Conservation (phyloP, 2,797 vertebrate species). For the Dermochelys coriacea region DNA sequence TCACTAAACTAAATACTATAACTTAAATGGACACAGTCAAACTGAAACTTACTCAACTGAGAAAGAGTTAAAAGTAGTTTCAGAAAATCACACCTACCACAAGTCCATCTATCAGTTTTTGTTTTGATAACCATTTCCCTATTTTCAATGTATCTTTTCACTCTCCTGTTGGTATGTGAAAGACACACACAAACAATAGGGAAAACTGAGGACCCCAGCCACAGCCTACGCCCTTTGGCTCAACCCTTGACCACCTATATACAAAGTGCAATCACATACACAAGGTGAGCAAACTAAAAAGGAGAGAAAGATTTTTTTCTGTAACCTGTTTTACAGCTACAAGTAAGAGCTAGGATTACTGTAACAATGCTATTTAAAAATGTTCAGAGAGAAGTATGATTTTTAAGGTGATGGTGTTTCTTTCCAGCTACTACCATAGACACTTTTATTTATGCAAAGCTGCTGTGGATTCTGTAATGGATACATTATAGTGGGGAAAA, state of each 20-base stretch:
- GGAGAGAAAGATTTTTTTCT: not conserved
- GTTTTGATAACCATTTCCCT: not conserved
- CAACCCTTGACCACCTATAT: not conserved
- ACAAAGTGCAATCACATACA: not conserved
- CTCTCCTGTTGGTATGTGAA: not conserved
- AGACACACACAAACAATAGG: slow-evolving; percentile 20
- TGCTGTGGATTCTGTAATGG: rapidly evolving
- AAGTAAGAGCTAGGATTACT: not conserved
- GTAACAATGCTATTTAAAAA: not conserved
- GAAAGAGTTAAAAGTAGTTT: not conserved
- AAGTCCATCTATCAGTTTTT: not conserved
- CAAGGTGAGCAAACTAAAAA: not conserved
- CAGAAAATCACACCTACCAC: not conserved
- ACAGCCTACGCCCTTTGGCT: slow-evolving; percentile 16
- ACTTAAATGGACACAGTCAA: not conserved
- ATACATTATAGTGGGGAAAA: rapidly evolving
- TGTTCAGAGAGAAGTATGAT: not conserved
- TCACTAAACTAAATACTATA: not conserved
- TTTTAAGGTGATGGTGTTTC: not conserved
- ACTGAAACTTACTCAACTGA: not conserved
- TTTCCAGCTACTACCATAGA: not conserved
- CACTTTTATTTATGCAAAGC: not conserved
- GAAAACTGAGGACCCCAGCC: slow-evolving; percentile 13
- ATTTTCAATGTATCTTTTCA: not conserved
- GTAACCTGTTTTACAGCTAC: not conserved